Evolutionary conservation across 2,113 vertebrate genomes (phyloP), one percentile per base, ranked within the genome.

Genomic region (Pica pica): DNA sequence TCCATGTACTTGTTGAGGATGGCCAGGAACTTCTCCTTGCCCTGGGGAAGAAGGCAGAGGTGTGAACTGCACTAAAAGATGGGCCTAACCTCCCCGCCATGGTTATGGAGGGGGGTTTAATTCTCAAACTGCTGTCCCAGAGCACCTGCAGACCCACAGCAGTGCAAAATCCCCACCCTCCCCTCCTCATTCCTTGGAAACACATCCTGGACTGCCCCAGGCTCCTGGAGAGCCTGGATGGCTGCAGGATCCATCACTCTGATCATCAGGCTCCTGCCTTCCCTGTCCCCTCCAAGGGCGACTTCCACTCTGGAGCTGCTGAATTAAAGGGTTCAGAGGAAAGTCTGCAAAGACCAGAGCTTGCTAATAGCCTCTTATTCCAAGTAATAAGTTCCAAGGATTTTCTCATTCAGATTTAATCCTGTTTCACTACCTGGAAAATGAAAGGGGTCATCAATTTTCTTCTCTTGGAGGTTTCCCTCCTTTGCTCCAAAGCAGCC

Each of bases 1-100:
- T 99, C 99, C 99, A 99, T 99, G 98, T 99, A 98, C 81, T 98
- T 99, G 94, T 98, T 98, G 70, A 99, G 97, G 86, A 99, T 98
- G 88, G 97, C 80, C 82, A 99, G 97, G 94, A 99, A 98, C 87
- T 98, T 99, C 74, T 99, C 99, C 87, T 99, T 99, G 71, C 99
- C 99, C 99, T 99, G 97, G 33, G 33, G 70, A 89, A 31, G 67
- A 70, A 69, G 76, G 69, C 21, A 81, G 57, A 44, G 13, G n/a
- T 2, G 21, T 87, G 63, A 93, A 10, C 19, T 1, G 6, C 22
- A 39, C 26, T 11, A 49, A 44, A 24, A 39, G 28, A 31, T 14
- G 23, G 35, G 44, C 13, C 55, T 50, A 77, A 70, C 7, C 8
- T 24, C 26, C 7, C 7, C 17, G 0, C 17, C 8, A 0, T 0